Conservation (phyloP, 1,140 invertebrate species). For the Papilio machaon region DNA sequence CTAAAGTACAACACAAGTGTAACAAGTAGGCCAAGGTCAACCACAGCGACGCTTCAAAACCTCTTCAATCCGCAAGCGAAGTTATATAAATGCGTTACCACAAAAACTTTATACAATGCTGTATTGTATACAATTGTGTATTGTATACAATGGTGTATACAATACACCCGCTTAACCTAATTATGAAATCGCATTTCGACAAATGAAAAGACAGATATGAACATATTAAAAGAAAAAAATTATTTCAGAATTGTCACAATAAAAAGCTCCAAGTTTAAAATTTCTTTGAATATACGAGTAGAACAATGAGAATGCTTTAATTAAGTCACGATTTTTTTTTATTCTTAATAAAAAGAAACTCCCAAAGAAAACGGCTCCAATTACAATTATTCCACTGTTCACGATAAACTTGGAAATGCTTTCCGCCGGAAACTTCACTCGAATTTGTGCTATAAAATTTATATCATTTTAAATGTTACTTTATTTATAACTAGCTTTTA, state of each 20-base stretch:
- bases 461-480: too few species aligned
- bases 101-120: not conserved
- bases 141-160: not conserved
- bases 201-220: too few species aligned
- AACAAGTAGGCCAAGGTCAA: not conserved
- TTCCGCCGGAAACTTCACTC: not conserved
- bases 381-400: not conserved
- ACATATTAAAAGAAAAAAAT: too few species aligned
- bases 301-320: not conserved
- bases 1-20: not conserved
- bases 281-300: not conserved
- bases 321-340: not conserved
- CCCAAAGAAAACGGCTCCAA: not conserved
- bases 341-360: constrained; percentile 5
- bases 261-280: not conserved
- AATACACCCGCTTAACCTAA: not conserved
- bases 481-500: too few species aligned
- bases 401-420: not conserved
- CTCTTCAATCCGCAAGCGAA: not conserved
- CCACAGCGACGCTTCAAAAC: not conserved
- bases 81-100: not conserved
- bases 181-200: too few species aligned
- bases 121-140: not conserved
- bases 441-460: not conserved
- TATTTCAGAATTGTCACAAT: too few species aligned